Evolutionary conservation across 2,113 vertebrate species (phyloP).

Genomic region (Pelmatolapia mariae): DNA sequence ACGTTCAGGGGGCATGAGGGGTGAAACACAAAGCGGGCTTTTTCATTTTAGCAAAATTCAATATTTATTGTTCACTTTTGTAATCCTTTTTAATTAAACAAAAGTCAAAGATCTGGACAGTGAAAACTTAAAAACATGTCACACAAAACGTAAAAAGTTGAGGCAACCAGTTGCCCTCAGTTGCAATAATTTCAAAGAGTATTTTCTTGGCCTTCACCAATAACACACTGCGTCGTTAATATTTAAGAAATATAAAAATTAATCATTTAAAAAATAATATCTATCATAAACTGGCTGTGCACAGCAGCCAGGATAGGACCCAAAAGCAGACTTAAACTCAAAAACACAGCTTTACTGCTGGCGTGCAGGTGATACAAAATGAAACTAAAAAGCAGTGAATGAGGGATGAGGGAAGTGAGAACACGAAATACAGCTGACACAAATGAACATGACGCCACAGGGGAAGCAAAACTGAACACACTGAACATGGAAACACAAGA

Average conservation of each 20-base stretch:
- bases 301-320: neutral
- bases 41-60: neutral
- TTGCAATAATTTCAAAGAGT: neutral
- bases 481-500: neutral
- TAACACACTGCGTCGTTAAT: accelerated
- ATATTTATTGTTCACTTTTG: neutral
- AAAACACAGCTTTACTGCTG: neutral
- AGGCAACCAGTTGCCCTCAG: neutral
- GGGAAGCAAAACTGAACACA: neutral
- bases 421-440: neutral
- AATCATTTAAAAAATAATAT: neutral
- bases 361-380: neutral
- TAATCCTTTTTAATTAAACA: neutral
- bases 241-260: neutral
- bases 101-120: neutral
- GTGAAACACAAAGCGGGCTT: neutral
- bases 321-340: neutral
- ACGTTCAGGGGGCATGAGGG: neutral
- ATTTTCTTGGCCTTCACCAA: neutral
- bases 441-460: neutral
- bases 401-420: neutral
- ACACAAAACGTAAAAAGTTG: neutral
- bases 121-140: neutral
- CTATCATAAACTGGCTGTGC: neutral
- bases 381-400: neutral